phyloP scores from a whole-genome alignment of 1,140 invertebrate genomes.

The Cyphomyrmex costatus region DNA sequence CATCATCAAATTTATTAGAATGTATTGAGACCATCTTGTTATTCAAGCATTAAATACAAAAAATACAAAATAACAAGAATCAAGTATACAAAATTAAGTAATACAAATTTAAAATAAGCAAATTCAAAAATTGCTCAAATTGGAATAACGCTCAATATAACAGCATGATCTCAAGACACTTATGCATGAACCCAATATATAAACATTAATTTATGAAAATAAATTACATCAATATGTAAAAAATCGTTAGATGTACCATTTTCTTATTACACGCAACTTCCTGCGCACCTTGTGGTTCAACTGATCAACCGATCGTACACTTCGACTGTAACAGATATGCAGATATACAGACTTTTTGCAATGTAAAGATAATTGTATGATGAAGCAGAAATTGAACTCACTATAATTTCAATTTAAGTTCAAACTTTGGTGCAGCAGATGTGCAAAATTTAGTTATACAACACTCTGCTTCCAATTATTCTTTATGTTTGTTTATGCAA shows the following conservation, averaged over 20 bases:
- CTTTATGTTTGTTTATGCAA: neutral
- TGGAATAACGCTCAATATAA: constrained; percentile 10
- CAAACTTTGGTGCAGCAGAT: neutral
- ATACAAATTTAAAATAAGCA: neutral
- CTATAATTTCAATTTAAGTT: constrained; percentile 29
- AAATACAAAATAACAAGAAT: neutral
- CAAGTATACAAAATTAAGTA: neutral
- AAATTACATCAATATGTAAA: constrained; percentile 62
- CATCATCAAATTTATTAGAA: constrained; percentile 2
- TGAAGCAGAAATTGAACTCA: constrained; percentile 27
- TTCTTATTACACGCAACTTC: constrained; percentile 57
- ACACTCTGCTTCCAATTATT: neutral
- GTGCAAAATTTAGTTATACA: too few species aligned
- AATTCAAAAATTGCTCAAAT: neutral
- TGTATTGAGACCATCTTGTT: constrained; percentile 34
- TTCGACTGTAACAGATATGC: constrained; percentile 65
- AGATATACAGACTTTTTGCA: constrained; percentile 58
- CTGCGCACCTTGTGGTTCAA: constrained; percentile 58
- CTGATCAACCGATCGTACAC: constrained; percentile 54
- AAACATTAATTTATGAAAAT: constrained; percentile 41
- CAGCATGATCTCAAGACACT: constrained; percentile 31
- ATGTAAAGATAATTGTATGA: constrained; percentile 22
- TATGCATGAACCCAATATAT: neutral
- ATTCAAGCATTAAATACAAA: neutral
- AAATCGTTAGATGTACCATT: constrained; percentile 58